Base-by-base conservation (phyloP, 2,797 vertebrate species). In the Xerus rutilus region DNA sequence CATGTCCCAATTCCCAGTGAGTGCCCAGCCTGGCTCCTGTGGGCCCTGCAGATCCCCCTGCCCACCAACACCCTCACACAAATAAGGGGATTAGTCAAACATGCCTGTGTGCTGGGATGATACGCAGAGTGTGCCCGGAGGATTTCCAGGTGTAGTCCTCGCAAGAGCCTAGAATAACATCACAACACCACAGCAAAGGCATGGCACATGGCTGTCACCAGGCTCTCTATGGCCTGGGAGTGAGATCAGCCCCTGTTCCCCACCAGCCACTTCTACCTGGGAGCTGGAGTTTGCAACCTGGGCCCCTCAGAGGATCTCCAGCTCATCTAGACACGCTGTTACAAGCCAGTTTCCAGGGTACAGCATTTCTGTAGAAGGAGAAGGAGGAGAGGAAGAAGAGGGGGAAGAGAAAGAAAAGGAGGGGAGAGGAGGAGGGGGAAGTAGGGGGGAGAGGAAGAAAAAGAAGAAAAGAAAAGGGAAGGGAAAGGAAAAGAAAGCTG, bases 1-100 rank as follows among this genome's bases (percentile, higher is more conserved):
- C 69, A 18, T 0, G 4, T 10, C 30, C 32, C 17, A 0, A 5
- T 1, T 3, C n/a, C 18, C 72, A 13, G 1, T 0, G 3, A 1
- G 7, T 0, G 0, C 0, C 0, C 17, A 11, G 10, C 4, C n/a
- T 12, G 49, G 14, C 25, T 74, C 23, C 67, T 30, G 0, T 20
- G 0, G 0, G 76, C n/a, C 14, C 23, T 13, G 23, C 11, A 12
- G 32, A 20, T 5, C 4, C 1, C n/a, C 69, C n/a, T 47, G n/a
- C 30, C 4, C 21, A 30, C 2, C 86, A 4, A 4, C 1, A 2
- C 4, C 6, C 23, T 9, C 6, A 3, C 2, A 4, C 4, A 11
- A 57, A 28, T 25, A n/a, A n/a, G 67, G 1, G 0, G 0, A 70
- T 59, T 30, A 14, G 67, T 3, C 21, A 57, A 62, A 52, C 0